A percentile compares a stretch with the other conserved stretches of the same genome.
phyloP scores from a whole-genome alignment of 2,113 vertebrate species.

The Caranx ignobilis region DNA sequence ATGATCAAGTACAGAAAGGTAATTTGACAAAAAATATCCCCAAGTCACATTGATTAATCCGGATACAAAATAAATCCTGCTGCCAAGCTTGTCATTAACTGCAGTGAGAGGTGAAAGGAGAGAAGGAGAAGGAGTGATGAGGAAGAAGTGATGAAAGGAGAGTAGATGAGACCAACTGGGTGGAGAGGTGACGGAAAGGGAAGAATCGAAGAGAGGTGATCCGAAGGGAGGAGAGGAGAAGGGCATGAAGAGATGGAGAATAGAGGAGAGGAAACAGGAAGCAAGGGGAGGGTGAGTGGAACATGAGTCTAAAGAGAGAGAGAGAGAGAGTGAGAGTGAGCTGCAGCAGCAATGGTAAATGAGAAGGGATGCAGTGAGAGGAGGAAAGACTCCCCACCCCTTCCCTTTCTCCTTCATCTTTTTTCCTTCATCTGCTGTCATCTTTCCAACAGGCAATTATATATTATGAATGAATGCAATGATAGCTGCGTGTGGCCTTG shows the following conservation, averaged over 20 bases:
- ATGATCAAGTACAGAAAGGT: slow-evolving; percentile 18
- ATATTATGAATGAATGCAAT: slow-evolving; percentile 14
- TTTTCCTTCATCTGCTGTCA: background rate
- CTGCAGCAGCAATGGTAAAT: slow-evolving; percentile 45
- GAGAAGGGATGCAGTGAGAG: slow-evolving; percentile 25
- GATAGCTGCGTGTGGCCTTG: slow-evolving; percentile 2
- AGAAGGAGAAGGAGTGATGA: slow-evolving; percentile 38
- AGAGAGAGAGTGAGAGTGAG: background rate
- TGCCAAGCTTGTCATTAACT: slow-evolving; percentile 55
- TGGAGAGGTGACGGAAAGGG: slow-evolving; percentile 25
- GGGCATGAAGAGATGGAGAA: slow-evolving; percentile 20
- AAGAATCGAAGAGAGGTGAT: slow-evolving; percentile 32
- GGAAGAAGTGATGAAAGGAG: slow-evolving; percentile 55
- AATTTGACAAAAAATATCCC: slow-evolving; percentile 60
- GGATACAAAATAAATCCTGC: slow-evolving; percentile 35
- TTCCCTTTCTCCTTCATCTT: background rate
- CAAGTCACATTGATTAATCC: slow-evolving; percentile 35
- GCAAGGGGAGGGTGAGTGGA: slow-evolving; percentile 9
- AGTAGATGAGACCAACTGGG: slow-evolving; percentile 53
- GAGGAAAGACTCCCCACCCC: background rate
- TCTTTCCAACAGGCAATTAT: slow-evolving; percentile 23
- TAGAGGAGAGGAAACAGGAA: slow-evolving; percentile 18
- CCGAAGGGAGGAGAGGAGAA: slow-evolving; percentile 17
- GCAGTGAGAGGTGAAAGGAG: slow-evolving; percentile 39
- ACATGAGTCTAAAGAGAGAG: slow-evolving; percentile 23